phyloP scores from a whole-genome alignment of 2,797 vertebrate species.

The Emydoidea blandingii region DNA sequence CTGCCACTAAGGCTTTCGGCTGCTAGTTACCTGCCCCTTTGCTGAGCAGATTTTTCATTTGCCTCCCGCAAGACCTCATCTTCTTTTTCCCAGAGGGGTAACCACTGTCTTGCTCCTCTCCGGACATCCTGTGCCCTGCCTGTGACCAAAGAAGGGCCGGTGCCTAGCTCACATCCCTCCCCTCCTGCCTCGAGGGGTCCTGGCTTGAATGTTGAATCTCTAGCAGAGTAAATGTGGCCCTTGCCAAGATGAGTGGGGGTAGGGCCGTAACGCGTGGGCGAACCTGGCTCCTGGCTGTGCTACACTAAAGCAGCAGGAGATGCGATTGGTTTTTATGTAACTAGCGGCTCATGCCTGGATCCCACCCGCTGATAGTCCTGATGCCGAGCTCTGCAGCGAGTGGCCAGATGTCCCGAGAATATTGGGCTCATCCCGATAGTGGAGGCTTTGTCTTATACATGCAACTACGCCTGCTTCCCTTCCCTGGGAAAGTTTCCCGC shows the following conservation, averaged over 20 bases:
- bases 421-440: too few species aligned
- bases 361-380: too few species aligned
- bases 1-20: too few species aligned
- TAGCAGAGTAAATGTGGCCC: background rate
- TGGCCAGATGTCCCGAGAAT: too few species aligned
- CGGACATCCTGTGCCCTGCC: rapidly evolving
- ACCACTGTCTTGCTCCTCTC: background rate
- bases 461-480: too few species aligned
- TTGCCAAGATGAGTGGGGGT: background rate
- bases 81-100: background rate
- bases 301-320: background rate
- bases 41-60: too few species aligned
- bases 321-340: background rate
- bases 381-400: too few species aligned
- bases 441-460: too few species aligned
- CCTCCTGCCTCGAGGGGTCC: rapidly evolving
- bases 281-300: background rate
- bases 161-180: background rate
- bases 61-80: background rate
- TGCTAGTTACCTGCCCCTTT: background rate
- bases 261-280: background rate
- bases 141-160: too few species aligned
- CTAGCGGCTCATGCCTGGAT: background rate
- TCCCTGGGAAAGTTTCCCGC: too few species aligned
- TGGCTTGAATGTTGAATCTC: background rate